Evolutionary conservation across 2,113 vertebrate genomes (phyloP), one percentile per base, ranked within the genome.

Genomic region (Melospiza georgiana): DNA sequence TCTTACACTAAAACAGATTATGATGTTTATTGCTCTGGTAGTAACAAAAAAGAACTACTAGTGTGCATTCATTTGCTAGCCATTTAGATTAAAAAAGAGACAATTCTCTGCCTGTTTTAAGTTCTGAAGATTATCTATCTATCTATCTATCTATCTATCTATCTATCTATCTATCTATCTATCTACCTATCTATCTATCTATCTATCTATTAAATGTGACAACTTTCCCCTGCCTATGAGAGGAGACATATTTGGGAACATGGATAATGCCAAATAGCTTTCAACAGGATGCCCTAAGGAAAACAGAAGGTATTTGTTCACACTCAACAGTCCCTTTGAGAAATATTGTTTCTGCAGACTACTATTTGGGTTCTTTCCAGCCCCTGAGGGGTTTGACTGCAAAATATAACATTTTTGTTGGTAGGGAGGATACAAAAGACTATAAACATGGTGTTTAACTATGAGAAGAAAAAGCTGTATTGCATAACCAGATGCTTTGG

Each of bases 251-350:
- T 76, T 66, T 43, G 55, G 63, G 92, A 96, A 69, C 59, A 84
- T 14, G 59, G 55, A 77, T 69, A 88, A 71, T 74, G 83, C 82
- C 90, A 96, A 92, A 95, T 48, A 94, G 37, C 88, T 97, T 95
- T 96, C 95, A 97, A 63, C 88, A 93, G 63, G 39, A 46, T 83
- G 67, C 79, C 94, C 85, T 86, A 93, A 93, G 85, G 69, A 90
- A 95, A 96, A 95, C 83, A 96, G 88, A 88, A 83, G 67, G 63
- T 95, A 77, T 86, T 94, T 95, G 92, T 96, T 96, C 92, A 92
- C 94, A 95, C 94, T 96, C 92, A 96, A 83, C 82, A 95, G 79
- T 90, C 67, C 31, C 22, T 93, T 92, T 80, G 94, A 96, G 88
- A 90, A 95, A 96, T 90, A 93, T 44, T 95, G 87, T 92, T 92